These are phyloP conservation scores for Indri indri DNA, from an alignment of 2,113 vertebrate species.

Conservation along the genomic window DNA sequence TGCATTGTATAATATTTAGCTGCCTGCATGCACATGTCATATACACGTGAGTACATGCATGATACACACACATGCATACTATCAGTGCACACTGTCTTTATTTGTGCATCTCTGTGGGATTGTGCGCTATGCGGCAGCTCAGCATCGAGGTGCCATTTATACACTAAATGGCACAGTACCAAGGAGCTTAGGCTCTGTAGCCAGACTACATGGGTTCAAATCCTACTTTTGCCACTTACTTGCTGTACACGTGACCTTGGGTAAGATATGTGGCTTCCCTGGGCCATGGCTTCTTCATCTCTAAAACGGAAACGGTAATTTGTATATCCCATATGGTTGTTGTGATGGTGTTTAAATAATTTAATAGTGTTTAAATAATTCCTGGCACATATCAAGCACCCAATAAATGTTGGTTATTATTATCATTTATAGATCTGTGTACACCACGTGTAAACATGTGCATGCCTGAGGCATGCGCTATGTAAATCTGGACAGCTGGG, in stretches of 20 bases:
- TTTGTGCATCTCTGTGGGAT: neutral
- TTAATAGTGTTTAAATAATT: neutral
- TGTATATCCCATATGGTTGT: neutral
- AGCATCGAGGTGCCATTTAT: neutral
- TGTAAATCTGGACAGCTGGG: neutral
- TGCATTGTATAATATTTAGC: neutral
- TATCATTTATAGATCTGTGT: neutral
- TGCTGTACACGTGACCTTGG: neutral
- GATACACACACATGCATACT: neutral
- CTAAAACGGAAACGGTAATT: neutral
- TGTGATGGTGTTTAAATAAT: neutral
- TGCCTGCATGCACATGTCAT: fast-evolving
- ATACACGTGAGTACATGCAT: neutral
- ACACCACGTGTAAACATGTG: neutral
- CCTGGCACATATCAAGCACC: neutral
- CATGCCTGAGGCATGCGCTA: neutral
- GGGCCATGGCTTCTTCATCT: neutral
- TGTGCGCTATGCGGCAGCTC: too few relatives aligned
- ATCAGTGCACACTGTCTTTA: neutral
- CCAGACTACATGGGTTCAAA: neutral
- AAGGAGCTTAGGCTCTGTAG: neutral
- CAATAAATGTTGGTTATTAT: neutral
- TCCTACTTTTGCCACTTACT: neutral
- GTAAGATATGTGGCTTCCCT: neutral
- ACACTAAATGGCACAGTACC: neutral